Conservation (phyloP, 2,888 invertebrate genomes). For the Ypsolopha scabrella region DNA sequence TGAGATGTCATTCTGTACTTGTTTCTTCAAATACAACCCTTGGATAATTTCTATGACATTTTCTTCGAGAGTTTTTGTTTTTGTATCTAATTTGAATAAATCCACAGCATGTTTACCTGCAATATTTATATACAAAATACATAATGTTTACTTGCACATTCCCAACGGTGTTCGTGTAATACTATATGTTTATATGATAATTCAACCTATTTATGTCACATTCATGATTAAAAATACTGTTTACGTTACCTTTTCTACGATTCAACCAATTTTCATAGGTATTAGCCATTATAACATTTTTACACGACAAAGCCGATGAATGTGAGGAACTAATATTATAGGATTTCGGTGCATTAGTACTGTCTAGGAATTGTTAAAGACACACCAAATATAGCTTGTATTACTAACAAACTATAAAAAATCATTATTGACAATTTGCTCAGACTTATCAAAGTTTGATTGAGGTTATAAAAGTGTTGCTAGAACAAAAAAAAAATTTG, state of each 20-base stretch:
- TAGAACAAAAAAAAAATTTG: not conserved
- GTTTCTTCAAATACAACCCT: slow-evolving; percentile 65
- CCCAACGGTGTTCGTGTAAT: no score
- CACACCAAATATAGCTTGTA: slow-evolving; percentile 4
- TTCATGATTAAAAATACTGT: no score
- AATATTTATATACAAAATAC: slow-evolving; percentile 1
- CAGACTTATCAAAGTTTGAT: slow-evolving; percentile 3
- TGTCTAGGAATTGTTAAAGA: slow-evolving; percentile 4
- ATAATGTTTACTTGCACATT: slow-evolving; percentile 13
- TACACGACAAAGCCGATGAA: slow-evolving; percentile 13
- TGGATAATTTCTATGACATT: slow-evolving; percentile 75
- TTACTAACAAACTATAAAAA: slow-evolving; percentile 6
- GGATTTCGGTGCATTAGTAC: slow-evolving; percentile 1
- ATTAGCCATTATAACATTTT: slow-evolving; percentile 57
- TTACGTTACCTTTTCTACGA: slow-evolving; percentile 54
- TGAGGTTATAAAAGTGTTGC: slow-evolving; percentile 4
- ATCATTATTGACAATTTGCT: slow-evolving; percentile 11
- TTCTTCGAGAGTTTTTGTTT: slow-evolving; percentile 70
- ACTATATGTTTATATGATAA: no score
- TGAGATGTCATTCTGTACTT: slow-evolving; percentile 48
- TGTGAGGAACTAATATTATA: slow-evolving; percentile 4
- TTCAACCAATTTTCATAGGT: slow-evolving; percentile 58
- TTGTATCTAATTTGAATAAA: slow-evolving; percentile 72
- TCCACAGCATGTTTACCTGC: slow-evolving; percentile 59
- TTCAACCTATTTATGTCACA: no score